Conservation (phyloP, 37 sponge, comb jelly and placozoan species). For the Chondrilla cf. caribensis region DNA sequence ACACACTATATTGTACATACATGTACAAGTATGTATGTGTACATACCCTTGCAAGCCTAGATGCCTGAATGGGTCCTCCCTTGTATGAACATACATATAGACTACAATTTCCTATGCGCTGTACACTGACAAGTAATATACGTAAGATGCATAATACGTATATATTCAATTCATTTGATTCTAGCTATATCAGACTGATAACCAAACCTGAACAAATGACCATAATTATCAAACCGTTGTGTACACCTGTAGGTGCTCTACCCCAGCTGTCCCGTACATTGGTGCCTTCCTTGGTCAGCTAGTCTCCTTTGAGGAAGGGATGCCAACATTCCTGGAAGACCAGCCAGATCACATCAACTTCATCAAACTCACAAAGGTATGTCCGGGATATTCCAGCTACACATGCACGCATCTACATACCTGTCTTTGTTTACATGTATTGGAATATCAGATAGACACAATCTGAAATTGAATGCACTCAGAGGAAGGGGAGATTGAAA, state of each 20-base stretch:
- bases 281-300: slow-evolving; percentile 68
- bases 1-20: background rate
- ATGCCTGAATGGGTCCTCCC: background rate
- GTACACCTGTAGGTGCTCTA: slow-evolving; percentile 37
- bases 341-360: slow-evolving; percentile 70
- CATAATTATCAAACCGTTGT: too few species aligned
- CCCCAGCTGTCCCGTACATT: slow-evolving; percentile 63
- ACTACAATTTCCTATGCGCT: background rate
- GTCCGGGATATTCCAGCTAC: background rate
- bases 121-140: too few species aligned
- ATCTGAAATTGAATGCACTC: too few species aligned
- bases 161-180: too few species aligned
- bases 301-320: slow-evolving; percentile 62
- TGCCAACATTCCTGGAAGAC: slow-evolving; percentile 59
- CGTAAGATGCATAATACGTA: too few species aligned
- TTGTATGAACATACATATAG: background rate
- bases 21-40: background rate
- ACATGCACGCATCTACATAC: background rate
- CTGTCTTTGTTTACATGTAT: background rate
- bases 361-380: slow-evolving; percentile 53
- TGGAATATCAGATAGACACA: background rate
- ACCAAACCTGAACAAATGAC: too few species aligned
- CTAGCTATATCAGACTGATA: too few species aligned
- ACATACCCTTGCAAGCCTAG: background rate
- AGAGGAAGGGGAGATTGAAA: too few species aligned